phyloP scores from a whole-genome alignment of 2,888 invertebrate genomes.

The Lepeophtheirus nordmannii region DNA sequence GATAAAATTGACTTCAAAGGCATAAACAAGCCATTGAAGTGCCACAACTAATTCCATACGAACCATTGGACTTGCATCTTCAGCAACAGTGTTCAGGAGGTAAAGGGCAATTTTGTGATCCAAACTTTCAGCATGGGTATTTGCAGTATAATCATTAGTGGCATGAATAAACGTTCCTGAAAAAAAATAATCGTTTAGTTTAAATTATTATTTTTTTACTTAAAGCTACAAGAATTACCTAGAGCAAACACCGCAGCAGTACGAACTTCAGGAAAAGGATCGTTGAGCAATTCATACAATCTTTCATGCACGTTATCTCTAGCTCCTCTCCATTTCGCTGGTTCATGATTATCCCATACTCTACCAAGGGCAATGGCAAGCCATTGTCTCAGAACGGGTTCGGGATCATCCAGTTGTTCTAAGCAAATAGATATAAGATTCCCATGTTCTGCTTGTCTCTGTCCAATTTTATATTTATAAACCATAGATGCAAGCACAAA shows the following conservation, averaged over 20 bases:
- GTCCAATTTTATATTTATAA: conserved; percentile 68
- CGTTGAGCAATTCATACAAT: conserved; percentile 58
- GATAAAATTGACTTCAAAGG: conserved; percentile 74
- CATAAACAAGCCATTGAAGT: conserved; percentile 63
- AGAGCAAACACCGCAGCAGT: conserved; percentile 57
- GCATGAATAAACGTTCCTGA: conserved; percentile 61
- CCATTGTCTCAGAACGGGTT: conserved; percentile 50
- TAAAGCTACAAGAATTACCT: neutral
- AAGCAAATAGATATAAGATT: conserved; percentile 78
- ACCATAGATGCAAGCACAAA: conserved; percentile 89
- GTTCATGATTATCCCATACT: conserved; percentile 74
- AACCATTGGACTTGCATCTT: conserved; percentile 76
- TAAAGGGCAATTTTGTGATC: conserved; percentile 82
- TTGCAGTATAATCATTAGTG: conserved; percentile 60
- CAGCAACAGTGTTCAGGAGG: conserved; percentile 55
- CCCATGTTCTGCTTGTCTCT: conserved; percentile 50
- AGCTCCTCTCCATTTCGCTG: conserved; percentile 84
- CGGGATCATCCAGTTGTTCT: conserved; percentile 62
- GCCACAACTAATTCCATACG: conserved; percentile 70
- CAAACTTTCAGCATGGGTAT: conserved; percentile 66
- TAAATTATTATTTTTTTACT: no score
- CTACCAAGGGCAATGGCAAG: conserved; percentile 76
- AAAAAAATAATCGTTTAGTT: no score
- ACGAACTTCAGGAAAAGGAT: conserved; percentile 72
- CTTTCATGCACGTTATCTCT: conserved; percentile 93